Evolutionary conservation across 2,113 vertebrate genomes (phyloP).

Genomic region (Melanocharis versteri): DNA sequence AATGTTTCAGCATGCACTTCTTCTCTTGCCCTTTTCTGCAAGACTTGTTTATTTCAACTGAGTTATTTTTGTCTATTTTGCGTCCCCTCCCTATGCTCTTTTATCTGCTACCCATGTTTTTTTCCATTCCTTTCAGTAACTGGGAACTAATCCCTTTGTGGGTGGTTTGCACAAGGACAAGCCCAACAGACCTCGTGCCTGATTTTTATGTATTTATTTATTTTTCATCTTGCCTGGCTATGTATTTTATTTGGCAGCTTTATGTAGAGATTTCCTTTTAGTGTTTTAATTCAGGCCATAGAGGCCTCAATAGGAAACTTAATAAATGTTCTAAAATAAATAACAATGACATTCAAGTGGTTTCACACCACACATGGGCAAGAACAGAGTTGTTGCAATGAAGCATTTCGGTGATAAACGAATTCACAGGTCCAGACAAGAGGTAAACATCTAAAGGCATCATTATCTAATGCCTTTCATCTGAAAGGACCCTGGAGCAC

Average conservation of each 20-base stretch:
- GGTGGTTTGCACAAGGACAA: not conserved
- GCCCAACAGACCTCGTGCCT: not conserved
- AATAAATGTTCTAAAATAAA: conserved; percentile 27
- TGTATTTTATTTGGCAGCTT: conserved; percentile 14
- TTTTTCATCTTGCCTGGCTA: not conserved
- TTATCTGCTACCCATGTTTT: not conserved
- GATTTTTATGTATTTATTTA: not conserved
- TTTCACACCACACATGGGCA: not conserved
- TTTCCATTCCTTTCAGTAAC: not conserved
- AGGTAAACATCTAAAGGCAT: conserved; percentile 7
- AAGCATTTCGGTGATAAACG: not conserved
- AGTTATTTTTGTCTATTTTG: conserved; percentile 11
- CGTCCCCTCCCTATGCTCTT: not conserved
- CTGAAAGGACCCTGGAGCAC: not conserved
- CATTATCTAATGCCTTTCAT: conserved; percentile 21
- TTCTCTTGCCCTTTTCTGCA: not conserved
- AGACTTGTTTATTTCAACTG: not conserved
- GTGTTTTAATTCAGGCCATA: not conserved
- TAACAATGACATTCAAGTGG: not conserved
- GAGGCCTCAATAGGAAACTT: not conserved
- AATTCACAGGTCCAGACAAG: conserved; percentile 7
- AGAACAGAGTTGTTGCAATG: not conserved
- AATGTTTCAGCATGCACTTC: not conserved
- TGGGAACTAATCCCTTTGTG: conserved; percentile 2
- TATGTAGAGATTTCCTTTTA: not conserved